phyloP scores from a whole-genome alignment of 1,140 invertebrate genomes.

The Archivesica marissinica region DNA sequence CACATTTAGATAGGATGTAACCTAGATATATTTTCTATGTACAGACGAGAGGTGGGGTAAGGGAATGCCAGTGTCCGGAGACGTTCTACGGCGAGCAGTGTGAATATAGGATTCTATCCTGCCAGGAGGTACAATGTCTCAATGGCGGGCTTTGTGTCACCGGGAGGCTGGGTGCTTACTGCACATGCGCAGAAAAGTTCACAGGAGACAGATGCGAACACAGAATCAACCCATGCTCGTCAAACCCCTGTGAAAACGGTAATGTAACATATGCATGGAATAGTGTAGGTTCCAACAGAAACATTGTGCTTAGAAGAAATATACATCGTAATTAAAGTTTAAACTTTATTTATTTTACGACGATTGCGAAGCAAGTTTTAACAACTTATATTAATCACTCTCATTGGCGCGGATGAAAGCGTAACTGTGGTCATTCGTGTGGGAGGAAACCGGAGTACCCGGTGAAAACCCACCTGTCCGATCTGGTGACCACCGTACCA shows the following conservation, averaged over 20 bases:
- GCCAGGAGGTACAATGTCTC: constrained; percentile 91
- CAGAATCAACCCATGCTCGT: constrained; percentile 70
- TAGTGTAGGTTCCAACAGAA: not conserved
- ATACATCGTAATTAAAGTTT: not conserved
- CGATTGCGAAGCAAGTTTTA: not conserved
- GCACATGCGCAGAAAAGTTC: constrained; percentile 89
- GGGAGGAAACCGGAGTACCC: no score
- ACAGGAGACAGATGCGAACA: constrained; percentile 69
- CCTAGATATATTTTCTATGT: constrained; percentile 84
- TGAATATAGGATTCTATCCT: constrained; percentile 88
- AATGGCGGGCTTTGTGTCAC: constrained; percentile 92
- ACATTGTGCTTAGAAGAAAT: not conserved
- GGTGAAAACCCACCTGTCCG: no score
- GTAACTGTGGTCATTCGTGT: no score
- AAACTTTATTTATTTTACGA: not conserved
- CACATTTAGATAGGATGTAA: no score
- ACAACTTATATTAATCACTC: not conserved
- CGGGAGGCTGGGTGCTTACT: constrained; percentile 84
- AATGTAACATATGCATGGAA: not conserved
- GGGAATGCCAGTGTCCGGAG: constrained; percentile 69
- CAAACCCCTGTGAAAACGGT: constrained; percentile 76
- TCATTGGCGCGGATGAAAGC: not conserved
- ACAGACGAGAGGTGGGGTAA: constrained; percentile 44
- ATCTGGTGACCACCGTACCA: no score
- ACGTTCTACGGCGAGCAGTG: constrained; percentile 72